These are phyloP conservation scores for Aleiodes sp. DNA, from an alignment of 1,140 invertebrate genomes.

Conservation along the genomic window DNA sequence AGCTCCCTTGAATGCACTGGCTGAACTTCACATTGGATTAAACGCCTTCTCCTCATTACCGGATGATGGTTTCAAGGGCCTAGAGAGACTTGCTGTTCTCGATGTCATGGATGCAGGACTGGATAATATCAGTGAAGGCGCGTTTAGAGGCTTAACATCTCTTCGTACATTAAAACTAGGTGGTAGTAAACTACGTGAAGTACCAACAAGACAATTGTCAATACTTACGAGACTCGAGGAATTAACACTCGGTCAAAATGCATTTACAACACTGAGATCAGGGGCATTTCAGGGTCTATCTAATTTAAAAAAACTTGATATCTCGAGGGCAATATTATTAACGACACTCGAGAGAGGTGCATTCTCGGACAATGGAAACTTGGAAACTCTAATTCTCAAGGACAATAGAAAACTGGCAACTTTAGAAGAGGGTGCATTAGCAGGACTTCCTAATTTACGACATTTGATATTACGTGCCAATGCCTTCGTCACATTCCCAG, in stretches of 20 bases:
- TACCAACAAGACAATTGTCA: constrained; percentile 80
- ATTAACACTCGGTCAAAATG: constrained; percentile 83
- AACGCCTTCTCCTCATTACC: constrained; percentile 81
- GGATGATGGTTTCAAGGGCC: constrained; percentile 78
- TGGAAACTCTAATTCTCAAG: constrained; percentile 79
- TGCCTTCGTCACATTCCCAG: constrained; percentile 76
- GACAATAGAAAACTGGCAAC: constrained; percentile 78
- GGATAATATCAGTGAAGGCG: constrained; percentile 76
- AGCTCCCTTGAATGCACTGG: constrained; percentile 75
- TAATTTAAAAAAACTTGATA: constrained; percentile 79
- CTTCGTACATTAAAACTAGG: constrained; percentile 79
- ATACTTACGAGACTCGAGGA: constrained; percentile 80
- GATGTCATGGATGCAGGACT: constrained; percentile 83
- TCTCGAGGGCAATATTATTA: constrained; percentile 78
- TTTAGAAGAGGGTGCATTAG: constrained; percentile 79
- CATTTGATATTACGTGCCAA: constrained; percentile 82
- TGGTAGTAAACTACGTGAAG: constrained; percentile 77
- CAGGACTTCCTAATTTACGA: constrained; percentile 79
- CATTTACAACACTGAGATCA: constrained; percentile 73
- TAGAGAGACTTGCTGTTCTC: constrained; percentile 78
- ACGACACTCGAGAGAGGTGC: constrained; percentile 77
- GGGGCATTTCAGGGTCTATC: constrained; percentile 80
- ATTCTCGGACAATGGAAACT: constrained; percentile 81
- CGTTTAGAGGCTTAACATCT: constrained; percentile 79
- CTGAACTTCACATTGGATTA: constrained; percentile 83